Conservation (phyloP, 2,888 invertebrate genomes). For the Drosophila demipolita region DNA sequence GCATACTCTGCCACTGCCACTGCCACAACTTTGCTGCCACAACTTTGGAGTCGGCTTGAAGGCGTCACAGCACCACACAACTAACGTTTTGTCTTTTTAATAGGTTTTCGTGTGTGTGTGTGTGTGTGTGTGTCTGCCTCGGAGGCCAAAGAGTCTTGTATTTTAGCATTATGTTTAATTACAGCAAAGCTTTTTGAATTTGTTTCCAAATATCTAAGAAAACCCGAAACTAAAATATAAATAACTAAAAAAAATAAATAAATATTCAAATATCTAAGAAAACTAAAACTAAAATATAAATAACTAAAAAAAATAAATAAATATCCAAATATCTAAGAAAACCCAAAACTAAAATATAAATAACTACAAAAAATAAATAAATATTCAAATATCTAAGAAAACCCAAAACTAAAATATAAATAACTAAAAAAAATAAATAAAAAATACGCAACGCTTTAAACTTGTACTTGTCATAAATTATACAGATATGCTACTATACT, state of each 20-base stretch:
- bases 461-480: constrained; percentile 76
- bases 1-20: constrained; percentile 4
- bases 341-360: constrained; percentile 7
- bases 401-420: constrained; percentile 25
- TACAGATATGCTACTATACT: constrained; percentile 40
- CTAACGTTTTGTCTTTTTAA: constrained; percentile 71
- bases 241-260: constrained; percentile 7
- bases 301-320: constrained; percentile 15
- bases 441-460: constrained; percentile 46
- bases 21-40: constrained; percentile 1
- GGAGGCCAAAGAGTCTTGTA: constrained; percentile 44
- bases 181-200: constrained; percentile 71
- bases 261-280: neutral
- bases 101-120: constrained; percentile 64
- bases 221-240: constrained; percentile 24
- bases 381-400: constrained; percentile 58
- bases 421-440: constrained; percentile 10
- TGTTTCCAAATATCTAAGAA: constrained; percentile 65
- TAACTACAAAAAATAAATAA: constrained; percentile 11
- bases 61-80: constrained; percentile 12
- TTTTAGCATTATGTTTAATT: constrained; percentile 73
- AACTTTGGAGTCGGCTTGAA: constrained; percentile 33
- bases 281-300: constrained; percentile 14
- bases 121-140: constrained; percentile 26
- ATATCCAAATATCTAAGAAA: no score